Conservation (phyloP, 2,113 vertebrate genomes). For the Rattus norvegicus region DNA sequence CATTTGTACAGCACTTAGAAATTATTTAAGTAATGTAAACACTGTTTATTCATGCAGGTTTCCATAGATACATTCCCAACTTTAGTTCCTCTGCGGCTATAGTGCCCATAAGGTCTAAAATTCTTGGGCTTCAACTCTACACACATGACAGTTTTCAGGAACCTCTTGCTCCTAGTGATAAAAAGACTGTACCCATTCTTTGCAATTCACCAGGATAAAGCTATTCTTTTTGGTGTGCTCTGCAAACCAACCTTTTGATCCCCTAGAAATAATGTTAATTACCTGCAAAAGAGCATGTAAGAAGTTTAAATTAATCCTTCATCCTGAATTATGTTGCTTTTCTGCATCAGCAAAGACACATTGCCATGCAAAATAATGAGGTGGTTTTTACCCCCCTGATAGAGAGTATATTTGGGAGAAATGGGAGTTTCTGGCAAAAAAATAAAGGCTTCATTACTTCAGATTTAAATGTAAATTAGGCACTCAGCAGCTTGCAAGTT, state of each 20-base stretch:
- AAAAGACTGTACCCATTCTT: slow-evolving; percentile 30
- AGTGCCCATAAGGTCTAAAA: slow-evolving; percentile 51
- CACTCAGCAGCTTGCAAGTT: slow-evolving; percentile 79
- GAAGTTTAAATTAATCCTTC: slow-evolving; percentile 79
- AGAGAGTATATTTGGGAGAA: slow-evolving; percentile 79
- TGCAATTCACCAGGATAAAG: slow-evolving; percentile 62
- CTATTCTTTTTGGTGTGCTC: slow-evolving; percentile 61
- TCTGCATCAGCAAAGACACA: slow-evolving; percentile 78
- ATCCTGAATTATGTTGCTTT: slow-evolving; percentile 78
- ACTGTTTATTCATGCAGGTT: slow-evolving; percentile 20
- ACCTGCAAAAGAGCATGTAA: slow-evolving; percentile 60
- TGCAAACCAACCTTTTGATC: slow-evolving; percentile 70
- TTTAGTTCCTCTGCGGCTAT: slow-evolving; percentile 1
- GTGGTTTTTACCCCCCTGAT: slow-evolving; percentile 45
- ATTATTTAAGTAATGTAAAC: slow-evolving; percentile 47
- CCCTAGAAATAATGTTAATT: slow-evolving; percentile 75
- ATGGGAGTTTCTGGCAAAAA: slow-evolving; percentile 80
- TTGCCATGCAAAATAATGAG: slow-evolving; percentile 77
- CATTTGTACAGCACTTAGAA: slow-evolving; percentile 23
- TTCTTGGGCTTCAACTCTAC: slow-evolving; percentile 44
- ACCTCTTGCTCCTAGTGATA: slow-evolving; percentile 10
- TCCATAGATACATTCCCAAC: slow-evolving; percentile 19
- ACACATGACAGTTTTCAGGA: slow-evolving; percentile 48
- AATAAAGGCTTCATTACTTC: slow-evolving; percentile 81
- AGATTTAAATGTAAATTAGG: slow-evolving; percentile 83